Percentiles rank a stretch among this genome's conserved stretches.
phyloP scores from a whole-genome alignment of 2,888 invertebrate genomes.

The Napeogenes sylphis region DNA sequence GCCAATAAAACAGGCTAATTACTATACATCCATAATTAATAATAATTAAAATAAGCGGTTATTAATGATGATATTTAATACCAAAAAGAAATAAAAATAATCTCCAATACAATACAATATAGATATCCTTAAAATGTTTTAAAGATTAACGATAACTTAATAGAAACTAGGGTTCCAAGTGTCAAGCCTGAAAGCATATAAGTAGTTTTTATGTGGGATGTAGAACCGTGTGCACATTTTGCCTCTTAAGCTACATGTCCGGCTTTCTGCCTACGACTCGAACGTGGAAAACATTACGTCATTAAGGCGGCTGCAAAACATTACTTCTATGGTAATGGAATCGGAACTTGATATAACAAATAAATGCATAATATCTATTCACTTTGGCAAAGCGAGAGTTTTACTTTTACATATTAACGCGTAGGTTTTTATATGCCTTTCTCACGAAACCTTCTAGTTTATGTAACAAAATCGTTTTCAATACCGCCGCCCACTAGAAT shows the following conservation, averaged over 20 bases:
- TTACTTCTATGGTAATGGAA: slow-evolving; percentile 26
- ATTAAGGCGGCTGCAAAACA: slow-evolving; percentile 42
- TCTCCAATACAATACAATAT: too few relatives aligned
- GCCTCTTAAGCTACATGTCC: slow-evolving; percentile 60
- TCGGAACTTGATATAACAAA: slow-evolving; percentile 26
- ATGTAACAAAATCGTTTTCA: slow-evolving; percentile 14
- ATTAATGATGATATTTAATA: too few relatives aligned
- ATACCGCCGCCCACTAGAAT: slow-evolving; percentile 22
- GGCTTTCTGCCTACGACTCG: slow-evolving; percentile 63
- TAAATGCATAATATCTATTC: slow-evolving; percentile 10
- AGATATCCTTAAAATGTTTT: too few relatives aligned
- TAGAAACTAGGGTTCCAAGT: slow-evolving; percentile 41
- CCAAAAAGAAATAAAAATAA: too few relatives aligned
- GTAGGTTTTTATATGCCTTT: slow-evolving; percentile 17
- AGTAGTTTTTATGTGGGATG: slow-evolving; percentile 69
- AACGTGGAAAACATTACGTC: slow-evolving; percentile 66
- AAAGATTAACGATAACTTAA: not conserved
- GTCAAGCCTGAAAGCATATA: slow-evolving; percentile 56
- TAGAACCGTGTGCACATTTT: slow-evolving; percentile 71
- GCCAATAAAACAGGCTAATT: slow-evolving; percentile 15
- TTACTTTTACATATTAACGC: slow-evolving; percentile 8
- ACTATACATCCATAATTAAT: not conserved
- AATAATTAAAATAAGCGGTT: too few relatives aligned
- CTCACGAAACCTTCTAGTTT: slow-evolving; percentile 29
- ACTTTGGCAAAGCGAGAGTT: slow-evolving; percentile 10